Conservation (phyloP, 2,888 invertebrate genomes). For the Tinea semifulvella region DNA sequence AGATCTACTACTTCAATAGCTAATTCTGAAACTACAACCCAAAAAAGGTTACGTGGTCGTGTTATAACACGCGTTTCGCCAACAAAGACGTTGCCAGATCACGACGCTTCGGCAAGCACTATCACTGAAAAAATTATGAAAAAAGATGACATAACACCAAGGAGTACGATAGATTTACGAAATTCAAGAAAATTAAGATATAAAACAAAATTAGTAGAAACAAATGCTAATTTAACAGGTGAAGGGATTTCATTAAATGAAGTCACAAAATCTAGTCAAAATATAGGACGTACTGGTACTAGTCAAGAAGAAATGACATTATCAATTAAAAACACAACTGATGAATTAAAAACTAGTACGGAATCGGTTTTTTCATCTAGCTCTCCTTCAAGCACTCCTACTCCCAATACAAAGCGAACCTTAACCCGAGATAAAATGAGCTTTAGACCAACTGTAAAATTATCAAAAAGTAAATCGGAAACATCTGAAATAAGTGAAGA, state of each 20-base stretch:
- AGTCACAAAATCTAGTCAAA: slow-evolving; percentile 49
- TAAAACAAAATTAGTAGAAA: slow-evolving; percentile 40
- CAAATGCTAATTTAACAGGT: slow-evolving; percentile 49
- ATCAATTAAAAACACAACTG: background rate
- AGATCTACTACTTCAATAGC: slow-evolving; percentile 25
- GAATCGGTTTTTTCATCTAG: background rate
- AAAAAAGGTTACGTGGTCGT: slow-evolving; percentile 34
- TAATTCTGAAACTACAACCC: slow-evolving; percentile 29
- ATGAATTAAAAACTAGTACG: background rate
- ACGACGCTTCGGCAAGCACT: slow-evolving; percentile 45
- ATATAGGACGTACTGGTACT: slow-evolving; percentile 35
- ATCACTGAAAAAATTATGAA: slow-evolving; percentile 23
- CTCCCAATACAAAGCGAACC: slow-evolving; percentile 31
- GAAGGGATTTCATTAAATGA: slow-evolving; percentile 38
- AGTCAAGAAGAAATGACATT: slow-evolving; percentile 38
- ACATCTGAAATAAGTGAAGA: slow-evolving; percentile 67
- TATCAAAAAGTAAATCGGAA: slow-evolving; percentile 27
- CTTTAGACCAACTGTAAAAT: slow-evolving; percentile 28
- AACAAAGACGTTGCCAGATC: slow-evolving; percentile 35
- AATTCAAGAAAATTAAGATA: slow-evolving; percentile 46
- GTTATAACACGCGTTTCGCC: slow-evolving; percentile 28
- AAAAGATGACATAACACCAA: slow-evolving; percentile 32
- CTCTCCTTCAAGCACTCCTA: background rate
- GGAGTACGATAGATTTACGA: slow-evolving; percentile 35
- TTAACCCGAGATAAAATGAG: slow-evolving; percentile 33